Conservation (phyloP, 2,113 vertebrate genomes). For the Bungarus multicinctus region DNA sequence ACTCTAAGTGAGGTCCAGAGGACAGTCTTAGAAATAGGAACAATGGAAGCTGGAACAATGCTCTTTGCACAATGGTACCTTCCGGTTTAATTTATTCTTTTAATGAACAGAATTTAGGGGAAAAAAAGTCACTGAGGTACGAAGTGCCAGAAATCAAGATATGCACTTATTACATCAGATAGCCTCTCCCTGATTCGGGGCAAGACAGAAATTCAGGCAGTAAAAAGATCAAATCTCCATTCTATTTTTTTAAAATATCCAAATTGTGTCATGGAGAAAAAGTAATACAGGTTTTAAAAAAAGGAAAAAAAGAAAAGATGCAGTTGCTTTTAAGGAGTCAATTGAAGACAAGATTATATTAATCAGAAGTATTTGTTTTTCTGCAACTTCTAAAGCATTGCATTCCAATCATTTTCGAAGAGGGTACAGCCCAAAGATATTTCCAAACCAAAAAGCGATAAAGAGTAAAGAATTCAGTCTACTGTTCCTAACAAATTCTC, state of each 20-base stretch:
- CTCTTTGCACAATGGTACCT: not conserved
- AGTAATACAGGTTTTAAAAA: not conserved
- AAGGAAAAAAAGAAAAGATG: not conserved
- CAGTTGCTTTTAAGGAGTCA: not conserved
- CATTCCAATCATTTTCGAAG: not conserved
- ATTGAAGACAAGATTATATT: not conserved
- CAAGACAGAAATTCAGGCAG: not conserved
- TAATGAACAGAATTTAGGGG: not conserved
- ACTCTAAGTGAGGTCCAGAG: not conserved
- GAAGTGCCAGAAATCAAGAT: not conserved
- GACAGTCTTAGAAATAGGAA: not conserved
- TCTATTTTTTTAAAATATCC: not conserved
- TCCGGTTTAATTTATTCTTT: not conserved
- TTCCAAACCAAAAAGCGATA: not conserved
- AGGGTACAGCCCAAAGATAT: too few species aligned
- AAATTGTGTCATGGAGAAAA: not conserved
- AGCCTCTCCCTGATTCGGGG: not conserved
- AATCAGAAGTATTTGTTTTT: not conserved
- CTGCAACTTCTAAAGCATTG: not conserved
- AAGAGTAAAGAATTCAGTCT: not conserved
- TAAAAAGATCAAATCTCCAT: not conserved
- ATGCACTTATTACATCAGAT: not conserved
- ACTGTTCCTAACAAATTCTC: not conserved
- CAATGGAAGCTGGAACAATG: not conserved
- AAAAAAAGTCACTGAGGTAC: not conserved